These are phyloP conservation scores for Oreochromis mossambicus DNA, from an alignment of 2,797 vertebrate genomes.

Conservation along the genomic window DNA sequence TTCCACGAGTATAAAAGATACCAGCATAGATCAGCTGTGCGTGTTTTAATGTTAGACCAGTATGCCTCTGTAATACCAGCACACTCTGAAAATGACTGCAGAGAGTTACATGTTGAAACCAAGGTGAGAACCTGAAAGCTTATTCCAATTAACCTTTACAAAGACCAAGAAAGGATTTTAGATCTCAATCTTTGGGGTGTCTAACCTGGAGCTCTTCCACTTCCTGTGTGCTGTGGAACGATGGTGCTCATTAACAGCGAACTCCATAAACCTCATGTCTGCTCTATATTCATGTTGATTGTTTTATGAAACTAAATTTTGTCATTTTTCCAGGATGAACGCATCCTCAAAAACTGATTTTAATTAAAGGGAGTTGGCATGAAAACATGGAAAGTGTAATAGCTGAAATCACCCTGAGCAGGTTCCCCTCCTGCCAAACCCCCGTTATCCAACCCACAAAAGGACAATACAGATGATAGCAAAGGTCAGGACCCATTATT, in stretches of 20 bases:
- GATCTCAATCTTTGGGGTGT: not conserved
- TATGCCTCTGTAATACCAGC: not conserved
- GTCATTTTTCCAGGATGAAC: not conserved
- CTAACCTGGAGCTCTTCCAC: not conserved
- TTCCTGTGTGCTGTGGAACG: not conserved
- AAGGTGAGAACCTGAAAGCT: not conserved
- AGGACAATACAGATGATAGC: fast-evolving
- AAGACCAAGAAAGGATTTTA: not conserved
- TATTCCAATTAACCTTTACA: not conserved
- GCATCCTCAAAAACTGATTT: not conserved
- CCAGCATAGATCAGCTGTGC: not conserved
- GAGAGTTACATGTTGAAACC: not conserved
- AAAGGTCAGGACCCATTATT: not conserved
- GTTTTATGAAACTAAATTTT: not conserved
- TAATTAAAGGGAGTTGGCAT: not conserved
- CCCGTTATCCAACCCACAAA: not conserved
- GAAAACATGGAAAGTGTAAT: not conserved
- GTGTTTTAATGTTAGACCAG: not conserved
- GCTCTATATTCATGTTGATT: not conserved
- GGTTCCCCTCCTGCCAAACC: not conserved
- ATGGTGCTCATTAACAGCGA: not conserved
- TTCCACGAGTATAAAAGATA: fast-evolving
- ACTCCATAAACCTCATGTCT: not conserved
- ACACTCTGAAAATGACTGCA: not conserved
- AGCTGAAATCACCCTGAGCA: not conserved